Evolutionary conservation across 2,797 vertebrate genomes (phyloP), one percentile per base, ranked within the genome.

Genomic region (Amblyraja radiata): DNA sequence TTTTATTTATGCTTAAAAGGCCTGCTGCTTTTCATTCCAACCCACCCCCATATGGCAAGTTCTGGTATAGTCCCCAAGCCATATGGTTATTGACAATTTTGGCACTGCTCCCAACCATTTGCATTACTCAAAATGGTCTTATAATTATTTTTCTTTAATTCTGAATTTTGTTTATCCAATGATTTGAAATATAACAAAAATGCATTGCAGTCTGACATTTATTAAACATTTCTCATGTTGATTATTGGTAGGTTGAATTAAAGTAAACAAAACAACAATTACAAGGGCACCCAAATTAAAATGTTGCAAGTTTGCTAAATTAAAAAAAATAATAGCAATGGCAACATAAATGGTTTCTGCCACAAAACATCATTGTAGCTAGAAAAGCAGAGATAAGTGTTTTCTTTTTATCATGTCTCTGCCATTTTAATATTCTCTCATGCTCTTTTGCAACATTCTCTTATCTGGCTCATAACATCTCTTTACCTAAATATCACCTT

Each of bases 1-100:
- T 88, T 88, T 88, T 88, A 88, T 88, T 88, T 88, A 88, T 88
- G 84, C 84, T 88, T 88, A 88, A 88, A 88, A 88, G 84, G 84
- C 61, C 84, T 88, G 84, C 84, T 88, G 61, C 84, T 88, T 88
- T 68, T 88, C 84, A 88, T 88, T 6, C 84, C 90, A 92, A 73
- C 90, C 68, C 71, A 92, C 68, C 90, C 90, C 90, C 90, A 92
- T 92, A 73, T 92, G 90, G 68, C 71, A 74, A 58, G 90, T 76
- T 92, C 90, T 92, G 90, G 90, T 92, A 92, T 21, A 92, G 90
- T 76, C 68, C 68, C 90, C 76, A 71, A 92, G 71, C 90, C 90
- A 92, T 92, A 92, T 92, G 90, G 90, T 92, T 92, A 76, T 39
- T 54, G 90, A 92, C 90, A 74, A 39, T 76, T 54, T 76, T 92